Conservation (phyloP, 2,888 invertebrate genomes). For the Morpho deidamia region DNA sequence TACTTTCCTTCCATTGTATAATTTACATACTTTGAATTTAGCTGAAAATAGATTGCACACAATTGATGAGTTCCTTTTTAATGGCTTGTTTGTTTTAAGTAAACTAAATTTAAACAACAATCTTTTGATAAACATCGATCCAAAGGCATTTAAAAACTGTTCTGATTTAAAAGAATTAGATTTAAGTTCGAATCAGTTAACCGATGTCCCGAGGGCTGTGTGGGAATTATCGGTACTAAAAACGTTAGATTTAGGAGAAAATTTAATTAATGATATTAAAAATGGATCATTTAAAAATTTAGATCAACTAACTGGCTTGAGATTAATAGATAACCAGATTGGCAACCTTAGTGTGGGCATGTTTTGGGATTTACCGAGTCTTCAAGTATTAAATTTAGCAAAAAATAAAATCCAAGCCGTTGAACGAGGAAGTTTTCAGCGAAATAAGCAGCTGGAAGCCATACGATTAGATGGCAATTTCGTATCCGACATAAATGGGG, state of each 20-base stretch:
- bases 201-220: conserved; percentile 88
- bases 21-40: conserved; percentile 92
- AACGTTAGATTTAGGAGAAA: conserved; percentile 94
- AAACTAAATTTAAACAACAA: conserved; percentile 93
- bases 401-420: conserved; percentile 92
- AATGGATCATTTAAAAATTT: conserved; percentile 92
- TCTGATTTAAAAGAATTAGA: conserved; percentile 93
- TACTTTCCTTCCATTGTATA: conserved; percentile 91
- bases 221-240: conserved; percentile 89
- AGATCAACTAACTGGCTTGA: conserved; percentile 90
- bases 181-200: conserved; percentile 90
- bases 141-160: conserved; percentile 91
- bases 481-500: conserved; percentile 92
- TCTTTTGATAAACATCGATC: conserved; percentile 85
- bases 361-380: conserved; percentile 89
- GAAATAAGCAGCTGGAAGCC: conserved; percentile 89
- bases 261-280: conserved; percentile 89
- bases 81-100: conserved; percentile 89
- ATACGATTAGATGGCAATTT: conserved; percentile 93
- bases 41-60: conserved; percentile 92
- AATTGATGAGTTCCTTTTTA: conserved; percentile 88
- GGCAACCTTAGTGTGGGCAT: conserved; percentile 90
- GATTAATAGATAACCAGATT: conserved; percentile 93
- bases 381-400: conserved; percentile 92
- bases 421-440: conserved; percentile 89